These are phyloP conservation scores for Agrochola lota DNA, from an alignment of 2,888 invertebrate genomes.

Conservation along the genomic window DNA sequence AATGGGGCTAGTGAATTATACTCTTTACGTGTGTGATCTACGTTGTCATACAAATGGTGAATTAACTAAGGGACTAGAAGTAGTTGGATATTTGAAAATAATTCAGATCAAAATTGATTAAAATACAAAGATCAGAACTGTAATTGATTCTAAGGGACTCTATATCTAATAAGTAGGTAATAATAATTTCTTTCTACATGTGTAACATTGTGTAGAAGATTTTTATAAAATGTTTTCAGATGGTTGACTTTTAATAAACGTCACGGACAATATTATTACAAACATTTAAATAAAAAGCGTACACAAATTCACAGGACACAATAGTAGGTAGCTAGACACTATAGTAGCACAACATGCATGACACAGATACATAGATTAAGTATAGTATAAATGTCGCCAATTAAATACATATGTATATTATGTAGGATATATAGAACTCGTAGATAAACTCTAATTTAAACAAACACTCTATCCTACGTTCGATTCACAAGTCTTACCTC, in stretches of 20 bases:
- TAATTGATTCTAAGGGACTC: slow-evolving; percentile 15
- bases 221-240: slow-evolving; percentile 13
- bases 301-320: slow-evolving; percentile 92
- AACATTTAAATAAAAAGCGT: slow-evolving; percentile 88
- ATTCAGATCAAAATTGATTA: slow-evolving; percentile 2
- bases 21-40: slow-evolving; percentile 43
- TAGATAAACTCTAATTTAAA: slow-evolving; percentile 62
- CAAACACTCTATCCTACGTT: slow-evolving; percentile 80
- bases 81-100: slow-evolving; percentile 12
- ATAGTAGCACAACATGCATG: slow-evolving; percentile 78
- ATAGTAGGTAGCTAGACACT: slow-evolving; percentile 77
- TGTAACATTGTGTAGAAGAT: slow-evolving; percentile 9
- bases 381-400: slow-evolving; percentile 62
- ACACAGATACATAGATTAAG: slow-evolving; percentile 59
- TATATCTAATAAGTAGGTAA: slow-evolving; percentile 8
- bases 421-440: slow-evolving; percentile 62
- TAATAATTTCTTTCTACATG: slow-evolving; percentile 15
- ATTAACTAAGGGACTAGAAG: slow-evolving; percentile 45
- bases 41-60: slow-evolving; percentile 35
- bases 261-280: slow-evolving; percentile 67
- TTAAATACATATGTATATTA: slow-evolving; percentile 64
- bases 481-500: slow-evolving; percentile 94
- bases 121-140: slow-evolving; percentile 6
- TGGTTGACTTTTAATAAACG: slow-evolving; percentile 52
- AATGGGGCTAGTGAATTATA: slow-evolving; percentile 39